Conservation (phyloP, 1,140 invertebrate species). For the Heliconius himera region DNA sequence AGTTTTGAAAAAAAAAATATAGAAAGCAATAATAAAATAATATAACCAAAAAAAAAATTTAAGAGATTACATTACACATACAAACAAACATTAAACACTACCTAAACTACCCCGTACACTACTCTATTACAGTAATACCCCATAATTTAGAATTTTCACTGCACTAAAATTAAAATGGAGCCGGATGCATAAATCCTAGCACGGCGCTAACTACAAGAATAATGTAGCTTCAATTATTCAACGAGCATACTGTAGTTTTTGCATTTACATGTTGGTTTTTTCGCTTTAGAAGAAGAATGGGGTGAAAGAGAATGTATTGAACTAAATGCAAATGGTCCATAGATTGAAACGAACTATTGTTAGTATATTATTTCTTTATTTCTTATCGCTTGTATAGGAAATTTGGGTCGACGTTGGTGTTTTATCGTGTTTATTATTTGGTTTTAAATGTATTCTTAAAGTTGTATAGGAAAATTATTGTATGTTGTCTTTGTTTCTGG, state of each 20-base stretch:
- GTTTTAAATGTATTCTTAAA: not conserved
- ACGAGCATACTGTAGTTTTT: slow-evolving; percentile 45
- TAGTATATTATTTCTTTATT: not conserved
- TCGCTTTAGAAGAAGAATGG: not conserved
- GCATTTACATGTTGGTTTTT: slow-evolving; percentile 45
- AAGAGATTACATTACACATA: not conserved
- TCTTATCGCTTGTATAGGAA: not conserved
- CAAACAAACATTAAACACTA: not conserved
- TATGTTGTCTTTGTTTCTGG: too few species aligned
- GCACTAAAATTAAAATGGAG: slow-evolving; percentile 11
- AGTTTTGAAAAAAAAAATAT: too few species aligned
- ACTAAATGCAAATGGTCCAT: slow-evolving; percentile 52
- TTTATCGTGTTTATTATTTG: not conserved
- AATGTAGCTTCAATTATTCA: slow-evolving; percentile 35
- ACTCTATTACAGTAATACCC: slow-evolving; percentile 3
- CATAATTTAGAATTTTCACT: slow-evolving; percentile 4
- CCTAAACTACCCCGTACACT: not conserved
- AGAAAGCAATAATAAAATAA: too few species aligned
- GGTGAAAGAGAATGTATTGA: slow-evolving; percentile 47
- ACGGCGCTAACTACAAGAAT: slow-evolving; percentile 18
- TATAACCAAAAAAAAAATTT: too few species aligned
- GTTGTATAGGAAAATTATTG: not conserved
- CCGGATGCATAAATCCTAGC: slow-evolving; percentile 21
- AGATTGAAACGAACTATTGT: slow-evolving; percentile 5
- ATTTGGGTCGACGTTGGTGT: not conserved